Evolutionary conservation across 2,113 vertebrate species (phyloP).

Genomic region (Epinephelus moara): DNA sequence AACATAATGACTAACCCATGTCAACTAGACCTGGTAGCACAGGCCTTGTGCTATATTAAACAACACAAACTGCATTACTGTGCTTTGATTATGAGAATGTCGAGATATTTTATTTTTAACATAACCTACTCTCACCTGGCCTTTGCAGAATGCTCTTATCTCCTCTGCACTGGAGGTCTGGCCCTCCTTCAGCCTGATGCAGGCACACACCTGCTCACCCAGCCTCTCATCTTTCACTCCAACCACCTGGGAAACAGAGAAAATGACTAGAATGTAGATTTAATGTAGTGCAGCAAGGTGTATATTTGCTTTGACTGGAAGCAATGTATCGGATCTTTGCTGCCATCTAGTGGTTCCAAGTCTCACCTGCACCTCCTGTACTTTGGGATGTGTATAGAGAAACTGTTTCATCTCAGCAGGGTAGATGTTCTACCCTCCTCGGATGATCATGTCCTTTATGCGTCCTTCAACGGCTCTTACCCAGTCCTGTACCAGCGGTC

Average conservation of each 20-base stretch:
- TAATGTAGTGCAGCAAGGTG: neutral
- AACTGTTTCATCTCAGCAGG: conserved; percentile 93
- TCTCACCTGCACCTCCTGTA: conserved; percentile 93
- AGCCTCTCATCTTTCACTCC: conserved; percentile 92
- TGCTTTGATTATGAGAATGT: neutral
- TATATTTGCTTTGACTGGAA: neutral
- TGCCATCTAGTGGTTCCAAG: conserved; percentile 39
- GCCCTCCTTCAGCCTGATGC: conserved; percentile 86
- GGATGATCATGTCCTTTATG: conserved; percentile 94
- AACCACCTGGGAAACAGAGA: conserved; percentile 86
- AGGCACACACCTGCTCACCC: conserved; percentile 96
- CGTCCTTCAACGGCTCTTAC: conserved; percentile 86
- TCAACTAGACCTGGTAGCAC: no score
- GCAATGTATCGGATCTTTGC: conserved; percentile 17
- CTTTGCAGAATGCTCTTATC: conserved; percentile 92
- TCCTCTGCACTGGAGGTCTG: conserved; percentile 86
- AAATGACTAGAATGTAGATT: neutral
- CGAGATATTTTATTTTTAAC: neutral
- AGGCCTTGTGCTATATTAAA: no score
- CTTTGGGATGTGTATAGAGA: conserved; percentile 90
- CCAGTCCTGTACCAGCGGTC: no score
- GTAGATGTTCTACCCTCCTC: conserved; percentile 97
- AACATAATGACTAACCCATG: no score
- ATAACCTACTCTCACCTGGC: conserved; percentile 84
- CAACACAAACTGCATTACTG: no score